Base-by-base conservation (phyloP, 2,888 invertebrate species). In the Drosophila austrosaltans region DNA sequence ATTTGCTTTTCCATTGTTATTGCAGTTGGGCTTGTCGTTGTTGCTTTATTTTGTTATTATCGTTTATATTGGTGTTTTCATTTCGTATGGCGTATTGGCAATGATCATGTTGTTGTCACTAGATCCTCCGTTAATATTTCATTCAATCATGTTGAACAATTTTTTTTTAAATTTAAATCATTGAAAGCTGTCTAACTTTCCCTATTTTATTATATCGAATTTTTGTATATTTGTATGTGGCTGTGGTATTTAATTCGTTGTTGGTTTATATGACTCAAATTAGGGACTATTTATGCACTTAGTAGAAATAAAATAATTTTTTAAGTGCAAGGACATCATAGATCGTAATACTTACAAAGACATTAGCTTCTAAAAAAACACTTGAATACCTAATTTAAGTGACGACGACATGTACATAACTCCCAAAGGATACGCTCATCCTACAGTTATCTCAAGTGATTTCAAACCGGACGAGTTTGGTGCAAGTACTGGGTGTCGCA, bases 61-160 rank as follows among this genome's bases (percentile, higher is more conserved):
- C 81, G 87, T 85, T 82, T 78, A 89, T 87, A 79, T 89, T 82
- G 81, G 89, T 90, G 75, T 79, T 78, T 59, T 89, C 76, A 79
- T 86, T 81, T 80, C 76, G 77, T 82, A 77, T 78, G 71, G 83
- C 77, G 80, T 80, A 80, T 80, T 79, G 76, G 79, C 72, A 76
- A 53, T 67, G 71, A 66, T 66, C 63, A 48, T 30, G 53, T n/a
- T 63, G 48, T 48, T 67, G 40, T 53, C 74, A 40, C 28, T 65
- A 20, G 12, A 32, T 32, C n/a, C 56, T 30, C 16, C 36, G 36
- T 36, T 4, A 36, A 8, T 36, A 36, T 36, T 36, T 36, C 30
- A 30, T 30, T 30, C 30, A 36, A 36, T 8, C 16, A 10, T 48
- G 25, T 48, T 48, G 10, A 25, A 48, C 25, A 48, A 25, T 2